phyloP scores from a whole-genome alignment of 2,113 vertebrate species.

The Pachyramphus minor region DNA sequence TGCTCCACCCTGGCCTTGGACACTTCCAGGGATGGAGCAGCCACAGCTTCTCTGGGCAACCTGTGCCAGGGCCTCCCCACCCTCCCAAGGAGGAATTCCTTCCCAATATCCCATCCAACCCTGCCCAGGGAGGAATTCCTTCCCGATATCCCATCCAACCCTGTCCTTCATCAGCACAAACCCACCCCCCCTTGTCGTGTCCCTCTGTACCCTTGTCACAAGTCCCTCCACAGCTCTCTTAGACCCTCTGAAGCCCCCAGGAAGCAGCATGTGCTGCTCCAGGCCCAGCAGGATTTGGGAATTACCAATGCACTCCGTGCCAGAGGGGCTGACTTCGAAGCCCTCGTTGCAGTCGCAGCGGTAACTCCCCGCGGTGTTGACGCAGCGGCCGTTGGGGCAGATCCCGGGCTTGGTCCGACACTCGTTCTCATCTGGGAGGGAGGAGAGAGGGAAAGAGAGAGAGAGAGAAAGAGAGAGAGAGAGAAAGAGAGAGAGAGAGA shows the following conservation, averaged over 20 bases:
- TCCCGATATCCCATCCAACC: background rate
- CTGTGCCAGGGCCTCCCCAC: background rate
- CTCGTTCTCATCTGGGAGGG: conserved; percentile 85
- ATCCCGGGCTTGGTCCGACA: conserved; percentile 84
- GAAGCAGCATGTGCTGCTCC: background rate
- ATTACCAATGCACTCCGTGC: conserved; percentile 89
- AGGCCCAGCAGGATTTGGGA: background rate
- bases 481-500: too few species aligned
- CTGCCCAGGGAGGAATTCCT: too few species aligned
- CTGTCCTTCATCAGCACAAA: background rate
- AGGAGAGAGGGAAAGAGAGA: background rate
- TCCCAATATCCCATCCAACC: background rate
- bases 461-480: too few species aligned
- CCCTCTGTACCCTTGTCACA: background rate
- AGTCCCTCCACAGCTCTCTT: accelerated
- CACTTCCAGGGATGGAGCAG: background rate
- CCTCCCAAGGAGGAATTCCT: background rate
- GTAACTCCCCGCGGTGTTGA: conserved; percentile 90
- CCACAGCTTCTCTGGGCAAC: background rate
- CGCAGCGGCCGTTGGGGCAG: conserved; percentile 87
- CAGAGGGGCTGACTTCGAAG: conserved; percentile 83
- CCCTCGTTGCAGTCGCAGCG: conserved; percentile 88
- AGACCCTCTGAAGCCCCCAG: too few species aligned
- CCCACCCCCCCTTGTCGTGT: accelerated
- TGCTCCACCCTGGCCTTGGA: accelerated